Base-by-base conservation (phyloP, 2,888 invertebrate species). In the Drosophila atroscutellata region DNA sequence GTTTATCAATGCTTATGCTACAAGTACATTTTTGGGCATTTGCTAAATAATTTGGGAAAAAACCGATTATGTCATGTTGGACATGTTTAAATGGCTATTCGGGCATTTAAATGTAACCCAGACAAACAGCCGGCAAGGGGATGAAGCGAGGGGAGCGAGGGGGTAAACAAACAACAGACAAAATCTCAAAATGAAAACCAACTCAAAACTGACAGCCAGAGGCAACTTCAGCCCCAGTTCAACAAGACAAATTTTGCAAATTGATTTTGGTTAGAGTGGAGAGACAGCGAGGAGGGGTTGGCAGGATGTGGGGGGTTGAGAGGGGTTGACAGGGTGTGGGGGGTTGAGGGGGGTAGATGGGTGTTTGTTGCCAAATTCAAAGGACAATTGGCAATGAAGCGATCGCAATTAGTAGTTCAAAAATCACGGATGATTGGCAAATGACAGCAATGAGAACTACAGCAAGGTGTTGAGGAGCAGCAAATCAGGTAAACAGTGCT, bases 61-160 rank as follows among this genome's bases (percentile, higher is more conserved):
- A 82, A 83, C 73, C 85, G 88, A 86, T 86, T 86, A 86, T 89
- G 86, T 87, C 86, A 86, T 87, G 90, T 89, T 70, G 86, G 76
- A 89, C 88, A 86, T 77, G 88, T 82, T 86, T 88, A 85, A 89
- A 85, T 81, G 80, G 71, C 68, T 81, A 81, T 66, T 70, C 56
- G 55, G 75, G 63, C 76, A 76, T 74, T 83, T 75, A 73, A 88
- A 83, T 76, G 73, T 73, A 60, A 60, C 54, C 52, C 45, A 58
- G 32, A 32, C 34, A 42, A 63, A 64, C 36, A 26, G 45, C 39
- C 67, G 63, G 62, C 45, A 61, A 61, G 30, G 47, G 51, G 56
- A 1, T 2, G 28, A 32, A 24, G 6, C 7, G 36, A 11, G 6
- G 3, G 3, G 11, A 9, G 7, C 11, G 13, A 9, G 34, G 24